Conservation (phyloP, 2,888 invertebrate genomes). For the Epinotia nisella region DNA sequence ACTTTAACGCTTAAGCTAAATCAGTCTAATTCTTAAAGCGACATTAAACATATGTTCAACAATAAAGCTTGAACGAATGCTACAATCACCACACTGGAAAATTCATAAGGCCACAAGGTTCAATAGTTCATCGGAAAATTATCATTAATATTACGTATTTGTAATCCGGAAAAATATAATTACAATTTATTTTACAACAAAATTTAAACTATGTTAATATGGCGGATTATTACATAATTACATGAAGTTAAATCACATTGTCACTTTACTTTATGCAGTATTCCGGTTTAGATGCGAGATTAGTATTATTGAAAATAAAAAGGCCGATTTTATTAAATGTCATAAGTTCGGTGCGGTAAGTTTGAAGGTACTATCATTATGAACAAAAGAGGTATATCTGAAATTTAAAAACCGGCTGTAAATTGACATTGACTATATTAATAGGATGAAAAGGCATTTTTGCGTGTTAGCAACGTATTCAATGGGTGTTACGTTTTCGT, state of each 20-base stretch:
- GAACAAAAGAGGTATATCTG: background rate
- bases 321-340: background rate
- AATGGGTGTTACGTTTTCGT: slow-evolving; percentile 16
- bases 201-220: slow-evolving; percentile 64
- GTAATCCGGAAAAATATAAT: slow-evolving; percentile 51
- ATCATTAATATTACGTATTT: slow-evolving; percentile 46
- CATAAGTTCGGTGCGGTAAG: no score
- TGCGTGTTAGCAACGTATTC: slow-evolving; percentile 19
- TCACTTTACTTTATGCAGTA: slow-evolving; percentile 30
- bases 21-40: slow-evolving; percentile 85
- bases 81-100: slow-evolving; percentile 78
- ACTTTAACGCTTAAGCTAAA: slow-evolving; percentile 83
- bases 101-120: slow-evolving; percentile 76
- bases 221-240: slow-evolving; percentile 57
- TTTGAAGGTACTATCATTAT: background rate
- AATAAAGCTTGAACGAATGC: slow-evolving; percentile 81
- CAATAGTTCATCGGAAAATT: slow-evolving; percentile 50
- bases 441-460: slow-evolving; percentile 4
- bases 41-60: slow-evolving; percentile 77
- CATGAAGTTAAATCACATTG: slow-evolving; percentile 33
- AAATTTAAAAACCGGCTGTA: background rate
- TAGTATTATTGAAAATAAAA: background rate
- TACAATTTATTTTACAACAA: slow-evolving; percentile 52
- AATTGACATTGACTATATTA: background rate
- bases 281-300: slow-evolving; percentile 13